These are phyloP conservation scores for Cherax quadricarinatus DNA, from an alignment of 1,140 invertebrate species.

Conservation along the genomic window DNA sequence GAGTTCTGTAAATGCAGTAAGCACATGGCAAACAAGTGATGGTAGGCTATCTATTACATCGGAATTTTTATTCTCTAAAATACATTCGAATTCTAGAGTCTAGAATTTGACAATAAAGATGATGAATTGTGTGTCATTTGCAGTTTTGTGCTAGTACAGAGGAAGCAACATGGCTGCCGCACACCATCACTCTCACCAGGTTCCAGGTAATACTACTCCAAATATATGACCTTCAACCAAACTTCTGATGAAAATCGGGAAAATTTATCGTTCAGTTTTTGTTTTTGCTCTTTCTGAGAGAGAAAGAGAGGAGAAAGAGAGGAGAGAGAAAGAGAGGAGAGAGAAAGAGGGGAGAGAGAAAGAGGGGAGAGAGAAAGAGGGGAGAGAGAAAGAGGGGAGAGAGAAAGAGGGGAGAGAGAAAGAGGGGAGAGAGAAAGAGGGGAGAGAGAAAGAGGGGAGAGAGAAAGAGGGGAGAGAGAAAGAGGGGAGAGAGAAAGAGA, in stretches of 20 bases:
- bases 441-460: background rate
- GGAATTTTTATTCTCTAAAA: background rate
- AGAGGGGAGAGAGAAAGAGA: conserved; percentile 2
- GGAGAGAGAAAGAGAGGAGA: background rate
- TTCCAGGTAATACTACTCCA: no score
- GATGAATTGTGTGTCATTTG: background rate
- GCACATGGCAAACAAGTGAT: background rate
- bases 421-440: background rate
- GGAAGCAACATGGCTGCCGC: no score
- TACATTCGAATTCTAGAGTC: no score
- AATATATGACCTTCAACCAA: no score
- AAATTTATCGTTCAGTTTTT: no score
- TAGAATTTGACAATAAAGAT: background rate
- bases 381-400: background rate
- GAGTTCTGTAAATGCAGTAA: background rate
- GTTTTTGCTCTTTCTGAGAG: background rate
- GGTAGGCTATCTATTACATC: background rate
- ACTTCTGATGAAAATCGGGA: no score
- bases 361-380: no score
- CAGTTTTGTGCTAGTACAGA: no score
- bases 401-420: background rate
- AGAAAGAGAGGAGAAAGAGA: background rate
- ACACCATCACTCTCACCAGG: no score
- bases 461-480: background rate
- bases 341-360: background rate